Conservation (phyloP, 2,797 vertebrate species). For the Oreonectes daqikongensis region DNA sequence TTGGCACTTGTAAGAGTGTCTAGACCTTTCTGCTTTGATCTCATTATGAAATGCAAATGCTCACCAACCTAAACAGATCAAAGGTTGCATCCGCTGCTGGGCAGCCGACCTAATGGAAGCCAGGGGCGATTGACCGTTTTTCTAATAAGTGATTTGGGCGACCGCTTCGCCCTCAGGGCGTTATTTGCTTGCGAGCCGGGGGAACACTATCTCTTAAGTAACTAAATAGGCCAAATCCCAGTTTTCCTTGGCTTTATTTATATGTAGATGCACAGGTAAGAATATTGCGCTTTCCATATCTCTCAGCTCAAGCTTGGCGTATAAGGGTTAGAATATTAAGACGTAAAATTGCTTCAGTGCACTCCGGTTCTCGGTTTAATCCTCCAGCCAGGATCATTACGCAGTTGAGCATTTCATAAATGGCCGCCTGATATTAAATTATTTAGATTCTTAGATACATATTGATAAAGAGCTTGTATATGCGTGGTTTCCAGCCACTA, state of each 20-base stretch:
- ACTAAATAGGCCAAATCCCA: constrained; percentile 70
- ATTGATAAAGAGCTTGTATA: constrained; percentile 9
- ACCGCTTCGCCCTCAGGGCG: constrained; percentile 71
- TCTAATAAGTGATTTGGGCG: constrained; percentile 76
- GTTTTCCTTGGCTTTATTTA: constrained; percentile 75
- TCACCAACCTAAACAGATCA: constrained; percentile 81
- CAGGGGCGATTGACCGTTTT: constrained; percentile 66
- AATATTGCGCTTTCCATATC: constrained; percentile 66
- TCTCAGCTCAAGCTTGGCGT: constrained; percentile 68
- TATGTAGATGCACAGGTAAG: constrained; percentile 74
- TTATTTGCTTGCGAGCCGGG: constrained; percentile 81
- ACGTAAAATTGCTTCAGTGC: constrained; percentile 73
- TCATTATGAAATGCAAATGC: constrained; percentile 85
- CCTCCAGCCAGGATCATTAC: constrained; percentile 68
- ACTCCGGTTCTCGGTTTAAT: constrained; percentile 67
- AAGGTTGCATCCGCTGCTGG: constrained; percentile 80
- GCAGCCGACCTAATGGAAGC: constrained; percentile 76
- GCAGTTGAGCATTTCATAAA: constrained; percentile 68
- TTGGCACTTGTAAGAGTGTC: constrained; percentile 68
- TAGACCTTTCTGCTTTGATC: constrained; percentile 76
- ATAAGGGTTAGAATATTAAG: constrained; percentile 67
- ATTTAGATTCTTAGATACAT: constrained; percentile 57
- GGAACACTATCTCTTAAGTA: constrained; percentile 75
- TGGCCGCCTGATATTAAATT: constrained; percentile 59
- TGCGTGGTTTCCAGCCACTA: constrained; percentile 34